Evolutionary conservation across 2,113 vertebrate species (phyloP).

Genomic region (Terrapene triunguis): DNA sequence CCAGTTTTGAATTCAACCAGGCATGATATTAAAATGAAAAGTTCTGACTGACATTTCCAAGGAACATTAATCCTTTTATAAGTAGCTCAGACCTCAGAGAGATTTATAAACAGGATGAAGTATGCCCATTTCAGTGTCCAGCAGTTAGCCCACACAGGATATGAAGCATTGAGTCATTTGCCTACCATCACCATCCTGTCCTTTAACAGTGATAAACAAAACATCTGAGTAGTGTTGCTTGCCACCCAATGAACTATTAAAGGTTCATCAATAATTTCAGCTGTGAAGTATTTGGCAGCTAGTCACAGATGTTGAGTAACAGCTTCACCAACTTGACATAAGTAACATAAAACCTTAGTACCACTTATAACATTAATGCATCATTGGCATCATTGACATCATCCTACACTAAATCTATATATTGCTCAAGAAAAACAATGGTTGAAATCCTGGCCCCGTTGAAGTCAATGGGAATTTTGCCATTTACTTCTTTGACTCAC

Average conservation of each 20-base stretch:
- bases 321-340: not conserved
- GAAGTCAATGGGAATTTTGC: not conserved
- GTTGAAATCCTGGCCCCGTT: not conserved
- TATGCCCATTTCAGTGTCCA: not conserved
- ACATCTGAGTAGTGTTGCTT: not conserved
- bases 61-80: conserved; percentile 12
- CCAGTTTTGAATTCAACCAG: conserved; percentile 60
- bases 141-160: not conserved
- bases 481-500: not conserved
- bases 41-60: conserved; percentile 57
- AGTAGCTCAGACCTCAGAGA: conserved; percentile 28
- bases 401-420: not conserved
- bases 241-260: not conserved
- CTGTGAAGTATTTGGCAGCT: not conserved
- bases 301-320: not conserved
- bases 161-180: conserved; percentile 2
- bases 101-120: conserved; percentile 25
- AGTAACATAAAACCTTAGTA: not conserved
- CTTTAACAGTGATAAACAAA: not conserved
- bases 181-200: not conserved
- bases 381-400: not conserved
- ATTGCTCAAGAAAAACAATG: not conserved
- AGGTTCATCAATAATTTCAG: not conserved
- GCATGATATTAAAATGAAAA: conserved; percentile 74
- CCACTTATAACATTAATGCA: not conserved